These are phyloP conservation scores for Pelosia muscerda DNA, from an alignment of 2,888 invertebrate genomes.

Conservation along the genomic window DNA sequence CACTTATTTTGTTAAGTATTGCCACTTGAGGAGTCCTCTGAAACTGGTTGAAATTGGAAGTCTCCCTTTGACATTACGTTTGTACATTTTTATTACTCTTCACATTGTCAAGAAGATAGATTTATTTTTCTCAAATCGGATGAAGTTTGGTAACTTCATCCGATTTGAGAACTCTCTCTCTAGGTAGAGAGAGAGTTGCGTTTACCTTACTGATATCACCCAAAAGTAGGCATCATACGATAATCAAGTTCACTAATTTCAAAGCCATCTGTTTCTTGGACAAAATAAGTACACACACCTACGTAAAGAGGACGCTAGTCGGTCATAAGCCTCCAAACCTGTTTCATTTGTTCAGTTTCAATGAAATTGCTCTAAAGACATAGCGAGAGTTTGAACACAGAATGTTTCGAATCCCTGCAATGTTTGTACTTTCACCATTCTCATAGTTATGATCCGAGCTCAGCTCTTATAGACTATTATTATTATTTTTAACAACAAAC, in stretches of 20 bases:
- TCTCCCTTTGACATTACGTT: neutral
- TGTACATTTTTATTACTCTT: neutral
- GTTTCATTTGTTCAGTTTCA: constrained; percentile 41
- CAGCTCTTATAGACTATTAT: constrained; percentile 34
- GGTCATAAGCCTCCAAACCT: constrained; percentile 37
- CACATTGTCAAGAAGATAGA: neutral
- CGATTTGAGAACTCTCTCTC: too few relatives aligned
- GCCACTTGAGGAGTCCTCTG: too few relatives aligned
- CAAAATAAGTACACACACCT: constrained; percentile 35
- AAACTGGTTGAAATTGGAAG: too few relatives aligned
- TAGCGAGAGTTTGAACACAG: constrained; percentile 37
- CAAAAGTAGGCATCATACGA: too few relatives aligned
- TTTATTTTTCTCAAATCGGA: too few relatives aligned
- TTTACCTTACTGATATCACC: neutral
- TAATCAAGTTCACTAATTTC: neutral
- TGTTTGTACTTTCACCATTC: constrained; percentile 73
- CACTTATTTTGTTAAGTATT: too few relatives aligned
- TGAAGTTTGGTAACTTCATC: too few relatives aligned
- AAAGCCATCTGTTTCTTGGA: constrained; percentile 4
- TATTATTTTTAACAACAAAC: neutral
- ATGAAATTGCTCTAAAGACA: constrained; percentile 36
- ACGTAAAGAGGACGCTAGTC: constrained; percentile 33
- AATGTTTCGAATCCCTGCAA: constrained; percentile 57
- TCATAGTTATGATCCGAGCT: constrained; percentile 69
- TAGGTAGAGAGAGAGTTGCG: too few relatives aligned